These are phyloP conservation scores for Oxyruncus cristatus DNA, from an alignment of 2,113 vertebrate genomes.

Conservation along the genomic window DNA sequence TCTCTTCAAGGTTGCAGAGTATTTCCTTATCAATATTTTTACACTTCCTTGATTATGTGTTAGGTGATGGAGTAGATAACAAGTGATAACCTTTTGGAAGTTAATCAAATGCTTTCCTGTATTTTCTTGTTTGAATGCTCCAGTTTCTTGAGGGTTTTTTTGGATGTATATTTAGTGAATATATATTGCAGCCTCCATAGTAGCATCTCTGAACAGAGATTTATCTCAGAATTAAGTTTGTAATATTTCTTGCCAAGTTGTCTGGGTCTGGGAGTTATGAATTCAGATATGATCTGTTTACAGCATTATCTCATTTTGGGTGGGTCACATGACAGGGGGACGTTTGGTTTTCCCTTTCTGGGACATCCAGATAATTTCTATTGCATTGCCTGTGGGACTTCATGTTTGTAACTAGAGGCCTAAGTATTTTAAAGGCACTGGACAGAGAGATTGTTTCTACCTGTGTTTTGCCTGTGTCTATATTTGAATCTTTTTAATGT, in stretches of 20 bases:
- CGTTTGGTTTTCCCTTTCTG: background rate
- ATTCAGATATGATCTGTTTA: background rate
- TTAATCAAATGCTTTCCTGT: background rate
- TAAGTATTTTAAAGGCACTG: background rate
- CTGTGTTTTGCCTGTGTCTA: background rate
- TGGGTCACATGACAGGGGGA: background rate
- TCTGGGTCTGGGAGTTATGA: background rate
- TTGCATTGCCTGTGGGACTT: background rate
- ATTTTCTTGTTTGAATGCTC: background rate
- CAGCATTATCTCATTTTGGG: background rate
- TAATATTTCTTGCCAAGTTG: background rate
- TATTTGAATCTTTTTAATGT: background rate
- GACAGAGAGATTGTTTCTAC: background rate
- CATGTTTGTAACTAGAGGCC: background rate
- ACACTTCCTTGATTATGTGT: background rate
- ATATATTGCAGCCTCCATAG: background rate
- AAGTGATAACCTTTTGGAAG: background rate
- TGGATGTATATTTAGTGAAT: background rate
- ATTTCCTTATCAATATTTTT: background rate
- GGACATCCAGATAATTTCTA: background rate
- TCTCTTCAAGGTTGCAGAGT: background rate
- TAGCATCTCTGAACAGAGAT: background rate
- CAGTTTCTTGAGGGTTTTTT: background rate
- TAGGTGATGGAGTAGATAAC: background rate
- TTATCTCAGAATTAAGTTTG: background rate